A percentile compares a stretch with the other conserved stretches of the same genome.
Evolutionary conservation across 2,113 vertebrate genomes (phyloP).

Genomic region (Otolemur garnettii): DNA sequence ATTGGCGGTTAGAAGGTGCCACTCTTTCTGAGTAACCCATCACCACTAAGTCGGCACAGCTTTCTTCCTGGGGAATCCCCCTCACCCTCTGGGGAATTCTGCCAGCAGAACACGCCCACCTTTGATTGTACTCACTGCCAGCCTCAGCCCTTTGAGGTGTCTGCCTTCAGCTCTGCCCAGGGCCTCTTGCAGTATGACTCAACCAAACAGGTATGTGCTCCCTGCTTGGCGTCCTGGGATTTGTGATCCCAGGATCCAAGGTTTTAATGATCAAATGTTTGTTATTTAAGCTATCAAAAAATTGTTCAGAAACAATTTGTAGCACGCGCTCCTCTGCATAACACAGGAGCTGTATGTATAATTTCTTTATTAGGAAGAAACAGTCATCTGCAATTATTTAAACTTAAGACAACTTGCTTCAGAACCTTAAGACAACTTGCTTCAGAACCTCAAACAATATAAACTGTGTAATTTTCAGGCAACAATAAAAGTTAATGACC

Average conservation of each 20-base stretch:
- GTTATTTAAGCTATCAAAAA: conserved; percentile 55
- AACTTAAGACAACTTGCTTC: conserved; percentile 31
- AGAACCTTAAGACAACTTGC: neutral
- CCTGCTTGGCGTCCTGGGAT: neutral
- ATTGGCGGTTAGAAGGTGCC: accelerated
- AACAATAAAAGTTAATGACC: neutral
- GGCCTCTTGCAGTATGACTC: neutral
- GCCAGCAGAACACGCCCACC: neutral
- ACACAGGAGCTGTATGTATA: neutral
- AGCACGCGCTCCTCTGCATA: neutral
- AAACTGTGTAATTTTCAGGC: neutral
- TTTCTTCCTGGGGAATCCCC: neutral
- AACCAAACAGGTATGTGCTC: neutral
- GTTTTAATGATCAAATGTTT: conserved; percentile 53
- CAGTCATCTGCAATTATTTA: neutral
- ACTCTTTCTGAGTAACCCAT: neutral
- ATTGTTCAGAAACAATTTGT: neutral
- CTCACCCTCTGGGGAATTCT: no score
- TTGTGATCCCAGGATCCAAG: conserved; percentile 20
- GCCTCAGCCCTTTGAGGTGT: neutral
- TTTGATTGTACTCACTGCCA: accelerated
- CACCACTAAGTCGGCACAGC: accelerated
- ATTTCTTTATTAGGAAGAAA: neutral
- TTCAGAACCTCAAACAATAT: neutral
- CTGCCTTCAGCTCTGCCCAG: neutral